Percentiles rank a stretch among this genome's conserved stretches.
Evolutionary conservation across 2,797 vertebrate species (phyloP).

Genomic region (Tokudaia tokunoshimensis): DNA sequence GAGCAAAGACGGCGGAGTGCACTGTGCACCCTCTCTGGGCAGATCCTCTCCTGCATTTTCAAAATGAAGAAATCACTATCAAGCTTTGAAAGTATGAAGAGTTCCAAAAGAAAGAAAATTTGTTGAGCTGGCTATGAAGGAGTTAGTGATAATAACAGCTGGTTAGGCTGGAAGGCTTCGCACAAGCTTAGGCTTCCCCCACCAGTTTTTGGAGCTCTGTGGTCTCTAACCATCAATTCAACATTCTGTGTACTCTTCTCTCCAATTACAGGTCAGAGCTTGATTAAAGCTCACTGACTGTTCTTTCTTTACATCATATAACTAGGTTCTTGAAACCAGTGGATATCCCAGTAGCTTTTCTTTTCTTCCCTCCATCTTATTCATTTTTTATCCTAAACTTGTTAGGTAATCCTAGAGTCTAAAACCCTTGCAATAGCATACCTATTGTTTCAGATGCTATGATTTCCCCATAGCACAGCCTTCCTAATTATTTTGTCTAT

Average conservation of each 20-base stretch:
- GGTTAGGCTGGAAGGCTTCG: conserved; percentile 70
- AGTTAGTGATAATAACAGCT: conserved; percentile 73
- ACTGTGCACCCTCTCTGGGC: too few species aligned
- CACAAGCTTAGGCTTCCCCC: conserved; percentile 59
- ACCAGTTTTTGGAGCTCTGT: conserved; percentile 49
- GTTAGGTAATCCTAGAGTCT: conserved; percentile 49
- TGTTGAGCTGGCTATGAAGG: conserved; percentile 56
- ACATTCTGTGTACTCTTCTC: conserved; percentile 31
- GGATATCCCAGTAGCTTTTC: conserved; percentile 2
- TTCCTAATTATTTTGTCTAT: conserved; percentile 14
- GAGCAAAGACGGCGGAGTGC: too few species aligned
- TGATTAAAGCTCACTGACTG: conserved; percentile 55
- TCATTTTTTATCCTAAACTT: conserved; percentile 11
- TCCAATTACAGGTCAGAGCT: conserved; percentile 60
- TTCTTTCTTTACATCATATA: conserved; percentile 59
- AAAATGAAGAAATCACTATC: conserved; percentile 74
- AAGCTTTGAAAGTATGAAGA: conserved; percentile 64
- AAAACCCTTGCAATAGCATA: conserved; percentile 21
- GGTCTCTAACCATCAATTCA: conserved; percentile 50
- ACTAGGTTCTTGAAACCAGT: conserved; percentile 39
- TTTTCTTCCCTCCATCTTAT: background rate
- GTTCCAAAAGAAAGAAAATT: conserved; percentile 76
- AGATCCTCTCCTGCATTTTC: conserved; percentile 52
- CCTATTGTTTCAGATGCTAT: conserved; percentile 14
- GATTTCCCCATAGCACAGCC: conserved; percentile 6